Evolutionary conservation across 2,888 invertebrate genomes (phyloP).

Genomic region (Molorchus minor): DNA sequence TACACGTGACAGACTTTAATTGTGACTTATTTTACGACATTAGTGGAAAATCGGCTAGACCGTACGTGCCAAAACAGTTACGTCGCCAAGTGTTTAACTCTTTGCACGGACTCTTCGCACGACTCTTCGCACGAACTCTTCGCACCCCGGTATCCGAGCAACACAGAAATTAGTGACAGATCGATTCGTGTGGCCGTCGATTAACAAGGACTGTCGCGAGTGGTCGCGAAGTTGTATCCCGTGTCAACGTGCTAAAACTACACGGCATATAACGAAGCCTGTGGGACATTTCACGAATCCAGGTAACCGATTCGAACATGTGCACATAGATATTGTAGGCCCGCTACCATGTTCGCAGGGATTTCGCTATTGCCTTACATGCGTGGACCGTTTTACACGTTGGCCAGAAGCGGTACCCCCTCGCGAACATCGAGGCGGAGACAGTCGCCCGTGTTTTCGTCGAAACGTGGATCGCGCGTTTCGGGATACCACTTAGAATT

Average conservation of each 20-base stretch:
- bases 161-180: slow-evolving; percentile 49
- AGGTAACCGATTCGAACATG: slow-evolving; percentile 45
- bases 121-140: slow-evolving; percentile 43
- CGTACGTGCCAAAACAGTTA: slow-evolving; percentile 28
- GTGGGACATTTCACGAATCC: neutral
- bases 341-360: slow-evolving; percentile 41
- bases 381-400: slow-evolving; percentile 32
- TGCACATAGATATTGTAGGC: slow-evolving; percentile 49
- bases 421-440: slow-evolving; percentile 28
- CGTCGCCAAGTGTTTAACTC: slow-evolving; percentile 30
- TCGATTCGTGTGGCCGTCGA: slow-evolving; percentile 56
- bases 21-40: slow-evolving; percentile 4
- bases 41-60: slow-evolving; percentile 15
- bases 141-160: slow-evolving; percentile 48
- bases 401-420: slow-evolving; percentile 38
- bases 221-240: slow-evolving; percentile 47
- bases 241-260: slow-evolving; percentile 55
- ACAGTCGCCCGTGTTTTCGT: slow-evolving; percentile 52
- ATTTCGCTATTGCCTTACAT: slow-evolving; percentile 31
- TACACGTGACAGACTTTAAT: slow-evolving; percentile 2
- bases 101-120: slow-evolving; percentile 47
- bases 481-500: slow-evolving; percentile 54
- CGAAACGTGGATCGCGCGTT: slow-evolving; percentile 58
- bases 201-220: slow-evolving; percentile 53
- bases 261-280: slow-evolving; percentile 41